phyloP scores from a whole-genome alignment of 1,140 invertebrate genomes.

The Drosophila chauvacae region DNA sequence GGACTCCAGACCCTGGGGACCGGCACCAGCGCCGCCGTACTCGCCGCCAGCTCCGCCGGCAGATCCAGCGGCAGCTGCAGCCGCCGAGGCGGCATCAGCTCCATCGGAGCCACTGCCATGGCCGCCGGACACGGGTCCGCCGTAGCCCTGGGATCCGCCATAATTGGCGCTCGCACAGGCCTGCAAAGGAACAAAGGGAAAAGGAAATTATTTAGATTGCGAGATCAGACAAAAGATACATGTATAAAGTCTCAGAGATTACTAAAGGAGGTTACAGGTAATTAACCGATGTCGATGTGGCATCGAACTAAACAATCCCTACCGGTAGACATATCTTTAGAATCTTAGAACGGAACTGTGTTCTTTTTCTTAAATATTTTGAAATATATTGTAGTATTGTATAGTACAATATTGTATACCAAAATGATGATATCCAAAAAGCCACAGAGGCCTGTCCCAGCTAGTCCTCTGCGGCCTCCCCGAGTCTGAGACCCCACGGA shows the following conservation, averaged over 20 bases:
- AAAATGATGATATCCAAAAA: neutral
- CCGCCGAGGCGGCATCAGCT: slow-evolving; percentile 49
- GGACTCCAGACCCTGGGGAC: slow-evolving; percentile 35
- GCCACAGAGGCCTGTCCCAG: no score
- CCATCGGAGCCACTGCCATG: slow-evolving; percentile 38
- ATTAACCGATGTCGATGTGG: neutral
- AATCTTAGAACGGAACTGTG: neutral
- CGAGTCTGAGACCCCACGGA: neutral
- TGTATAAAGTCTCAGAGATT: neutral
- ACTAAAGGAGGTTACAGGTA: neutral
- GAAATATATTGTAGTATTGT: neutral
- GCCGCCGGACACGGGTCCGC: slow-evolving; percentile 51
- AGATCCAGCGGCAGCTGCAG: slow-evolving; percentile 52
- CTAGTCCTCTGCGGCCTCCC: neutral
- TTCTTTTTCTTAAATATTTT: neutral
- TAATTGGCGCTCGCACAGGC: slow-evolving; percentile 71
- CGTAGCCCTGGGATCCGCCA: slow-evolving; percentile 54
- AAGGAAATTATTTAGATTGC: neutral
- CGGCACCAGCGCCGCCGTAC: slow-evolving; percentile 39
- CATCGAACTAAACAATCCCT: neutral
- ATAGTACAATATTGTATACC: neutral
- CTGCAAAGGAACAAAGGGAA: slow-evolving; percentile 34
- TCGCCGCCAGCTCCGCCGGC: slow-evolving; percentile 45
- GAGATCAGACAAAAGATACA: neutral
- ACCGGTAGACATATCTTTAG: no score